Evolutionary conservation across 2,888 invertebrate species (phyloP).

Genomic region (Brassicogethes aeneus): DNA sequence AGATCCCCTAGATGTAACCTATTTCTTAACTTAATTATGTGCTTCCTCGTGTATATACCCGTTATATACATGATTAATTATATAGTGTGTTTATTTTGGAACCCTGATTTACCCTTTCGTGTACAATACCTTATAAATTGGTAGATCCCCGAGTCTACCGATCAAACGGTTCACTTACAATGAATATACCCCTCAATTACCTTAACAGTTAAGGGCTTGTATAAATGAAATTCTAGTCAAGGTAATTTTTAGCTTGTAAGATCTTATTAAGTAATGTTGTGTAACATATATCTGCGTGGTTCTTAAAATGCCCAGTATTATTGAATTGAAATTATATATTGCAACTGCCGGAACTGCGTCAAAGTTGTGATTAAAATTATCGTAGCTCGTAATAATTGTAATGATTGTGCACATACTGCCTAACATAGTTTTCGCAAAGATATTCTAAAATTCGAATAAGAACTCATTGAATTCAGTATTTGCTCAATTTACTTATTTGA

Average conservation of each 20-base stretch:
- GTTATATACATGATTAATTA: background rate
- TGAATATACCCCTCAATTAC: constrained; percentile 28
- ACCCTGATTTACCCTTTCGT: constrained; percentile 14
- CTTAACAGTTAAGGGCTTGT: constrained; percentile 6
- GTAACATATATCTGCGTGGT: no score
- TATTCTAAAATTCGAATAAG: no score
- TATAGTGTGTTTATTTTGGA: constrained; percentile 4
- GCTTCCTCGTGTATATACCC: constrained; percentile 25
- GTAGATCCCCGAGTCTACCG: constrained; percentile 14
- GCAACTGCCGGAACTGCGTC: constrained; percentile 22
- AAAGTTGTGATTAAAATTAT: constrained; percentile 24
- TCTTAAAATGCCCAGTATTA: no score
- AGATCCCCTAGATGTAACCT: constrained; percentile 8
- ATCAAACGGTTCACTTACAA: constrained; percentile 32
- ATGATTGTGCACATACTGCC: background rate
- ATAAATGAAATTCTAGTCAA: constrained; percentile 19
- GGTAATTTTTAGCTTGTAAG: constrained; percentile 1
- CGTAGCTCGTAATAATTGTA: constrained; percentile 4
- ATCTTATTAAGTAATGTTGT: constrained; percentile 8
- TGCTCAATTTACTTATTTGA: no score
- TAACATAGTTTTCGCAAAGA: no score
- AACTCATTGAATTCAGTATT: no score
- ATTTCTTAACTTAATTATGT: constrained; percentile 30
- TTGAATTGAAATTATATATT: constrained; percentile 14
- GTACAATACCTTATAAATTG: constrained; percentile 27